A percentile compares a stretch with the other conserved stretches of the same genome.
phyloP scores from a whole-genome alignment of 1,140 invertebrate genomes.

The Anadara kagoshimensis region DNA sequence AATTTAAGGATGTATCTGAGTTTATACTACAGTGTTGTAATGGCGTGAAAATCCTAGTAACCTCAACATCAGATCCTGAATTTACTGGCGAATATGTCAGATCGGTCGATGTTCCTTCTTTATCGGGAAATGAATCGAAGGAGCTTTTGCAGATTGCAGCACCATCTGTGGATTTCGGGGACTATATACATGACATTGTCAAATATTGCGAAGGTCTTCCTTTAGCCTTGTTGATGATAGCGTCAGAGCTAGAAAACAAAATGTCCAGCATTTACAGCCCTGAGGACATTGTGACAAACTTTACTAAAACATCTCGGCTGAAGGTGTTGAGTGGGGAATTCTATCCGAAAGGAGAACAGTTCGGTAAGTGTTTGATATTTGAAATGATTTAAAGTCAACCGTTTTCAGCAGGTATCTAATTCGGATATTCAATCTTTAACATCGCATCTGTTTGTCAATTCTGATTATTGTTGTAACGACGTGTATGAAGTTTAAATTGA shows the following conservation, averaged over 20 bases:
- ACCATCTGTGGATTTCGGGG: constrained; percentile 19
- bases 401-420: neutral
- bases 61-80: constrained; percentile 11
- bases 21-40: too few relatives aligned
- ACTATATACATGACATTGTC: constrained; percentile 14
- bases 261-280: neutral
- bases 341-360: constrained; percentile 20
- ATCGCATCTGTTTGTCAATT: neutral
- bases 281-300: constrained; percentile 16
- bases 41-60: constrained; percentile 21
- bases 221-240: constrained; percentile 26
- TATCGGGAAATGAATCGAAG: constrained; percentile 9
- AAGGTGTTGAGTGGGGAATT: constrained; percentile 22
- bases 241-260: constrained; percentile 14
- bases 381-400: neutral
- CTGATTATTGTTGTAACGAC: neutral
- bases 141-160: constrained; percentile 20
- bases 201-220: constrained; percentile 32
- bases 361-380: neutral
- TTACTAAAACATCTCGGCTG: constrained; percentile 14
- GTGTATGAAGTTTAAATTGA: neutral
- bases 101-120: constrained; percentile 13
- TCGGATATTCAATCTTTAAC: neutral
- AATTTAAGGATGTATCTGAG: constrained; percentile 1
- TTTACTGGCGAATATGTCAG: neutral